Evolutionary conservation across 2,888 invertebrate species (phyloP).

Genomic region (Melipona beecheii): DNA sequence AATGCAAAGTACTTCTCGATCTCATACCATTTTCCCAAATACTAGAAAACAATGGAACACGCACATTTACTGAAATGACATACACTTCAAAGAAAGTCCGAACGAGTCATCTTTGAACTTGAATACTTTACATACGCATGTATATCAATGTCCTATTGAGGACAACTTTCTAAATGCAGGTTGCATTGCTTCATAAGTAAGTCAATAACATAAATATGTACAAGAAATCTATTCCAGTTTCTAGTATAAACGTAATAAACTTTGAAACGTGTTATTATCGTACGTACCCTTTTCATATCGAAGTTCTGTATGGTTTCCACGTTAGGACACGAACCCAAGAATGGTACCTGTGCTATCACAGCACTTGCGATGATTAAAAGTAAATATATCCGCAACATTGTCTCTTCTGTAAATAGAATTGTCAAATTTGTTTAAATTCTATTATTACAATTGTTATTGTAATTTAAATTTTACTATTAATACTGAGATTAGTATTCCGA

Average conservation of each 20-base stretch:
- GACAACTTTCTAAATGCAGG: conserved; percentile 66
- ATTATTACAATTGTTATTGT: background rate
- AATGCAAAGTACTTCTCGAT: conserved; percentile 90
- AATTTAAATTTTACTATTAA: too few relatives aligned
- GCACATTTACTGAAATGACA: background rate
- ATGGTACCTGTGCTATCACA: conserved; percentile 86
- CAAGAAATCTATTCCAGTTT: conserved; percentile 34
- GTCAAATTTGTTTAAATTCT: background rate
- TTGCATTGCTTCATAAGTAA: conserved; percentile 55
- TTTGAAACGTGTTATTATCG: background rate
- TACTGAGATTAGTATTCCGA: too few relatives aligned
- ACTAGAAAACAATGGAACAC: conserved; percentile 84
- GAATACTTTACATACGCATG: conserved; percentile 19
- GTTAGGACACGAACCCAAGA: conserved; percentile 88
- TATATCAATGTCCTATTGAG: conserved; percentile 54
- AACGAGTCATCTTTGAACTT: conserved; percentile 17
- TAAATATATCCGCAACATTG: conserved; percentile 70
- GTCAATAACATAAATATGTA: conserved; percentile 47
- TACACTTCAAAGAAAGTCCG: background rate
- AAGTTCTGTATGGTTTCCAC: conserved; percentile 87
- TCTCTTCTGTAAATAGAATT: conserved; percentile 33
- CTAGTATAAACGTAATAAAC: background rate
- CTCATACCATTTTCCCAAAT: conserved; percentile 92
- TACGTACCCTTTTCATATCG: conserved; percentile 86
- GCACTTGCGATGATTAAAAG: conserved; percentile 65